Base-by-base conservation (phyloP, 2,888 invertebrate genomes). In the Parelbella ahira region DNA sequence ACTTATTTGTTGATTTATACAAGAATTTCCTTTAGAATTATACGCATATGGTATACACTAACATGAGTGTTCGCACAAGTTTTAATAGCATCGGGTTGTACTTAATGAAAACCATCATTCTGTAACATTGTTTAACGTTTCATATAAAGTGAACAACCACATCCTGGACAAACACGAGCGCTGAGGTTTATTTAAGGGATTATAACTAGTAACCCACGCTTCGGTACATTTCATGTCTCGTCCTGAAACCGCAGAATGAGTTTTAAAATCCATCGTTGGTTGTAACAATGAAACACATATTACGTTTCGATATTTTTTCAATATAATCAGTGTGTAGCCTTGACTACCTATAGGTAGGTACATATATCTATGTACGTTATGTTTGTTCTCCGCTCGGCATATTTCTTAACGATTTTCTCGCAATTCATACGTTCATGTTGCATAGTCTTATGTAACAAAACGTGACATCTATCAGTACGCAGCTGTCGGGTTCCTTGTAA, bases 131-230 rank as follows among this genome's bases (percentile, higher is more conserved):
- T 41, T 34, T 28, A 41, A 34, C 27, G 33, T 28, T 34, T 11
- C 15, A 21, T 27, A 42, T 42, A 42, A 27, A 42, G 28, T 34
- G 41, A 42, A 42, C 34, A 42, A 34, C 42, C 42, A 34, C 42
- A 42, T 42, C 42, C 42, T 34, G 34, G 28, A 28, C 18, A 34
- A 42, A 42, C 34, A 42, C n/a, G 9, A 23, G 34, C 33, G 13
- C 23, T 5, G 28, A 34, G 23, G 34, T 42, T 42, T 28, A 42
- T 28, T 42, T 34, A 42, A 42, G 34, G 34, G 28, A 34, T 27
- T 11, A 42, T 42, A 13, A 41, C 41, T 21, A 41, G 28, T 28
- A 42, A 42, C 34, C 34, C 28, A 28, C 42, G 21, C 15, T 25
- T 42, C 42, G 42, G 42, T 28, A 42, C 34, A 15, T 42, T 42